Evolutionary conservation across 2,797 vertebrate genomes (phyloP).

Genomic region (Phalloptychus januarius): DNA sequence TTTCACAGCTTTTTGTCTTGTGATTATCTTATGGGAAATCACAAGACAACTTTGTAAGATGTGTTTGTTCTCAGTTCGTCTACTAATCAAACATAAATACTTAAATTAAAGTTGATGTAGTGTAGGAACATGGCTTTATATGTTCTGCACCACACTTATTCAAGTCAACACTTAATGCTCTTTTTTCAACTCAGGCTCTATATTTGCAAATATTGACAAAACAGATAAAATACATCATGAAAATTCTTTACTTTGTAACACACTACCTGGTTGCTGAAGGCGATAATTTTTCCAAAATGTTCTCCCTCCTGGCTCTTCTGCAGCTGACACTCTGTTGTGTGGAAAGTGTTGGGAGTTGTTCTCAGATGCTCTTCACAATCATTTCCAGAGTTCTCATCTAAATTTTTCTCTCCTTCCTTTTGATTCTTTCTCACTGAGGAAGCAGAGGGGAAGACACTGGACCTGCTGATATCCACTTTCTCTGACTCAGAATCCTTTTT

Average conservation of each 20-base stretch:
- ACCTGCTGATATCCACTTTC: constrained; percentile 2
- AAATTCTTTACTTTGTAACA: neutral
- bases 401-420: constrained; percentile 24
- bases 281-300: constrained; percentile 83
- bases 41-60: no score
- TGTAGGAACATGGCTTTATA: neutral
- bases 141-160: neutral
- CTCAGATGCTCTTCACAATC: constrained; percentile 39
- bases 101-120: neutral
- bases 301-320: constrained; percentile 68
- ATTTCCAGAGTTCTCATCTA: constrained; percentile 6
- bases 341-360: constrained; percentile 9
- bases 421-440: constrained; percentile 31
- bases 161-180: neutral
- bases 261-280: constrained; percentile 86
- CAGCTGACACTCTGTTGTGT: constrained; percentile 66
- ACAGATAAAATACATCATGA: neutral
- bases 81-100: neutral
- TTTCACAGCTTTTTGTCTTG: neutral
- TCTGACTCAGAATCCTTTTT: constrained; percentile 36
- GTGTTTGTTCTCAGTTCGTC: no score
- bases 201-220: neutral
- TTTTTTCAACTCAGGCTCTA: neutral
- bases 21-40: neutral
- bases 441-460: neutral